Percentiles rank a stretch among this genome's conserved stretches.
Conservation (phyloP, 1,140 invertebrate species). For the Drosophila sulfurigaster region DNA sequence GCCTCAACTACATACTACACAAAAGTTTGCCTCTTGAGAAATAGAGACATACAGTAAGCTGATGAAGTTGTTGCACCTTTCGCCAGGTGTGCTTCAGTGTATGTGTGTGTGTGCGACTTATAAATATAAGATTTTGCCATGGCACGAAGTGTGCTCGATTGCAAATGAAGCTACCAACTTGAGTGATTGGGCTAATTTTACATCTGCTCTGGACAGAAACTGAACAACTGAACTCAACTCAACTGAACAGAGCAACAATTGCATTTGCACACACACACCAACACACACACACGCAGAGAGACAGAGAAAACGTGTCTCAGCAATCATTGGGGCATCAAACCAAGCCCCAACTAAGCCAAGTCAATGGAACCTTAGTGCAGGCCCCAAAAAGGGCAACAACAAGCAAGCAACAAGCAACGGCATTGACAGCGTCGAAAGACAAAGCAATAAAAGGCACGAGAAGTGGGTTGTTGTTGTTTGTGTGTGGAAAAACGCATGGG, state of each 20-base stretch:
- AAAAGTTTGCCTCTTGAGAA: conserved; percentile 38
- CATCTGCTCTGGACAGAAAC: conserved; percentile 5
- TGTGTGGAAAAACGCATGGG: conserved; percentile 58
- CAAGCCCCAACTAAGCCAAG: conserved; percentile 18
- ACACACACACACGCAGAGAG: too few relatives aligned
- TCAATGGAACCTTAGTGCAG: conserved; percentile 27
- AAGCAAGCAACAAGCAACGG: conserved; percentile 35
- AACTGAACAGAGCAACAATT: conserved; percentile 13
- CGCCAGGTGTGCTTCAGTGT: conserved; percentile 23
- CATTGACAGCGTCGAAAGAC: conserved; percentile 34
- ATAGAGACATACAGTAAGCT: conserved; percentile 14
- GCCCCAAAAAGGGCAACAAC: conserved; percentile 72
- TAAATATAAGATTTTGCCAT: conserved; percentile 42
- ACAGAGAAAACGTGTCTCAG: conserved; percentile 45
- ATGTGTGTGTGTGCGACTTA: conserved; percentile 22
- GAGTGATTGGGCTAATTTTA: conserved; percentile 73
- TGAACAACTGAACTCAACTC: not conserved
- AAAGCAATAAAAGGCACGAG: conserved; percentile 69
- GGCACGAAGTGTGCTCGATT: conserved; percentile 35
- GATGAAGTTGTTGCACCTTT: conserved; percentile 54
- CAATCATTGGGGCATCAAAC: conserved; percentile 59
- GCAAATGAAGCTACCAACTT: conserved; percentile 67
- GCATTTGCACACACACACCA: not conserved
- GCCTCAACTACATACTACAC: not conserved
- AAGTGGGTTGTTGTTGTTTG: conserved; percentile 55